phyloP scores from a whole-genome alignment of 2,888 invertebrate genomes.

The Mythimna vitellina region DNA sequence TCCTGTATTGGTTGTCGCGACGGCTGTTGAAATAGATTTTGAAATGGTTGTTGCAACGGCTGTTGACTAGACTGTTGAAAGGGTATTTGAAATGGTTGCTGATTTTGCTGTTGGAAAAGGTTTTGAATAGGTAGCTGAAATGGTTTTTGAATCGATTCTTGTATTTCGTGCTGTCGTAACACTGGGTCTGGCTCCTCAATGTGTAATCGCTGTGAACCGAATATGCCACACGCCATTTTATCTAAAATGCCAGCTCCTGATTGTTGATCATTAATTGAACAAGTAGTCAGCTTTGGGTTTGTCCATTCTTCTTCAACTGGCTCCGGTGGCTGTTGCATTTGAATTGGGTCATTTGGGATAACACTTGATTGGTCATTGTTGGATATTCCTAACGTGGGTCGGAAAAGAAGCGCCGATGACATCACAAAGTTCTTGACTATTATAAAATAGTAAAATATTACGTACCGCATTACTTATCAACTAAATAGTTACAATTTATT shows the following conservation, averaged over 20 bases:
- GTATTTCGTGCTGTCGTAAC: slow-evolving; percentile 7
- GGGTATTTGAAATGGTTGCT: not conserved
- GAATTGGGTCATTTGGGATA: not conserved
- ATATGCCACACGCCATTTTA: not conserved
- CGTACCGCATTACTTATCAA: slow-evolving; percentile 28
- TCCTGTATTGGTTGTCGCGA: not conserved
- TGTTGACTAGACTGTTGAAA: not conserved
- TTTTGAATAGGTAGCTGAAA: not conserved
- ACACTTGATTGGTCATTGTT: slow-evolving; percentile 12
- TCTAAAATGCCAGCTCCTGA: not conserved
- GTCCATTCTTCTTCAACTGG: slow-evolving; percentile 9
- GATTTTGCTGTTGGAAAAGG: not conserved
- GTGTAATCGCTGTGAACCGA: not conserved
- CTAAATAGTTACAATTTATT: not conserved
- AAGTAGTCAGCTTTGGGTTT: not conserved
- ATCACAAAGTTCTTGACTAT: slow-evolving; percentile 23
- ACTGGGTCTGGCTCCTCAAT: not conserved
- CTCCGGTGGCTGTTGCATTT: not conserved
- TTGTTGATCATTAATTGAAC: not conserved
- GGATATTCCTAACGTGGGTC: slow-evolving; percentile 28
- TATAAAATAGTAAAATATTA: slow-evolving; percentile 28
- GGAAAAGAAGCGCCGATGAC: slow-evolving; percentile 6
- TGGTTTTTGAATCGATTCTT: not conserved
- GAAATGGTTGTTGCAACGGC: not conserved
- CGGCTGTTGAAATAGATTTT: not conserved